Evolutionary conservation across 2,797 vertebrate species (phyloP), one percentile per base, ranked within the genome.

Genomic region (Mormyrus hasselquistii): DNA sequence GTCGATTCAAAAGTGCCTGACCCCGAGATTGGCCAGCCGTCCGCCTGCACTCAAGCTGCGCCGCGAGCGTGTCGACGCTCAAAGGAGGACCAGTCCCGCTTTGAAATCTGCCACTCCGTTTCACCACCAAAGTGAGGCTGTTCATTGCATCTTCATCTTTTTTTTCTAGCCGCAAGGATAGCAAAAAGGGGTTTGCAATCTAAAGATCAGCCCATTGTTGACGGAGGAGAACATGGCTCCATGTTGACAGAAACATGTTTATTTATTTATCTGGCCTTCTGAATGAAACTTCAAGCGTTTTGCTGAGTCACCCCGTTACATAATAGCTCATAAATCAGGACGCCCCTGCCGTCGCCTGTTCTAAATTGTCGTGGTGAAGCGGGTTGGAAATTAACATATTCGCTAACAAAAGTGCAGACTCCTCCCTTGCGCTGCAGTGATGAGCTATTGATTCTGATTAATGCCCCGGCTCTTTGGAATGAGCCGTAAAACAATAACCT

Each of bases 401-500:
- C n/a, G 57, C 88, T 90, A 90, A 92, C 87, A 91, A 92, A 91
- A 90, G 76, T 87, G 90, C 10, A 73, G 84, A 89, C 90, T 89
- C 85, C 90, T 90, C 90, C 59, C 90, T 88, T 90, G 92, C 90
- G 89, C 91, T 89, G 90, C 86, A 89, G 88, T 93, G 92, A 92
- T 92, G 89, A 90, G 89, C 91, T 93, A 93, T 93, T 94, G 93
- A 94, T 94, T 93, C 91, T 93, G 93, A 95, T 94, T 92, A 95
- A 95, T 95, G 92, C 88, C 50, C 9, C 79, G 88, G 89, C 91
- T 92, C 93, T 93, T 92, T 91, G 91, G 91, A 94, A 93, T 90
- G 89, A 93, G 92, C 90, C 93, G 92, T 94, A 92, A 95, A 95
- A 95, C 93, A 95, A 94, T 93, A 94, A 92, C 92, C 92, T 90